A percentile compares a stretch with the other conserved stretches of the same genome.
These are phyloP conservation scores for Hypanus sabinus DNA, from an alignment of 2,113 vertebrate genomes.

Conservation along the genomic window DNA sequence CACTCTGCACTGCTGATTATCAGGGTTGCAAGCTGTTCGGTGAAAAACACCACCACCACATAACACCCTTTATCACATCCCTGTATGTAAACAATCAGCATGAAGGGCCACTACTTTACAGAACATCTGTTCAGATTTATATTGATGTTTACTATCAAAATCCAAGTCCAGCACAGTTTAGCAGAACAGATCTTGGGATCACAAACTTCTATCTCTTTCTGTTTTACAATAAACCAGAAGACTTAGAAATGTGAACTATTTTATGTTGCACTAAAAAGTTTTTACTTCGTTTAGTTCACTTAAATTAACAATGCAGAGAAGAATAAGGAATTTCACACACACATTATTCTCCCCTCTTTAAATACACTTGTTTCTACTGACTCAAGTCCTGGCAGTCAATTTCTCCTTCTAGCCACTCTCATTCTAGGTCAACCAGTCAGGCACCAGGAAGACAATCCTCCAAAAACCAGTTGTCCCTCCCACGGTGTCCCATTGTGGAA, in stretches of 20 bases:
- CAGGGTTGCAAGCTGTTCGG: not conserved
- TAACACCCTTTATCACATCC: slow-evolving; percentile 22
- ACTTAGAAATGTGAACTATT: not conserved
- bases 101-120: not conserved
- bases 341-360: not conserved
- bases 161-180: slow-evolving; percentile 13
- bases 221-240: not conserved
- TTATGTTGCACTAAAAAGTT: not conserved
- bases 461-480: slow-evolving; percentile 65
- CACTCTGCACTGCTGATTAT: not conserved
- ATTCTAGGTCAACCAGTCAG: slow-evolving; percentile 59
- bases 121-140: slow-evolving; percentile 26
- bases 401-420: slow-evolving; percentile 16
- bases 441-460: slow-evolving; percentile 61
- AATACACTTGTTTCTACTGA: not conserved
- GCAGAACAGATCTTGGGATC: slow-evolving; percentile 14
- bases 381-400: not conserved
- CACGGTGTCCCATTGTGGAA: slow-evolving; percentile 66
- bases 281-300: not conserved
- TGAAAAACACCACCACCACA: not conserved
- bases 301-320: not conserved
- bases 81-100: slow-evolving; percentile 3
- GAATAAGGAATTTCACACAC: slow-evolving; percentile 10
- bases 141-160: slow-evolving; percentile 26
- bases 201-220: slow-evolving; percentile 16